Evolutionary conservation across 2,797 vertebrate species (phyloP), one percentile per base, ranked within the genome.

Genomic region (Erithacus rubecula): DNA sequence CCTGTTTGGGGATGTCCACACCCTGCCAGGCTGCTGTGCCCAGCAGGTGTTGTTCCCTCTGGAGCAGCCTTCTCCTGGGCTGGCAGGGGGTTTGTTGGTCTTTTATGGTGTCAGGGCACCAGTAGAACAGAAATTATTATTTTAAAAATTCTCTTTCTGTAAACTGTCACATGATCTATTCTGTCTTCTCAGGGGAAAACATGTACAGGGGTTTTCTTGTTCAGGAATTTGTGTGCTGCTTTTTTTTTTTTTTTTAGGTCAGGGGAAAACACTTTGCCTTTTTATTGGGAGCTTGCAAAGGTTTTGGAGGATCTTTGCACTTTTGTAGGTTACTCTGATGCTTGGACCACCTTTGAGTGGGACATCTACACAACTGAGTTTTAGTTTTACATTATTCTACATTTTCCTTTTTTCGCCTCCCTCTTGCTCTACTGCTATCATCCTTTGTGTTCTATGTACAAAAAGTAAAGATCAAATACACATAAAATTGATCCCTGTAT

Each of bases 341-440:
- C 52, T 34, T 29, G 39, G 47, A 14, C 44, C 52, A 11, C 32
- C 24, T 90, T 39, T 67, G 56, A 62, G 30, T 20, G 32, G 20
- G 11, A 46, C 16, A 39, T 36, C 29, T 59, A 36, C 24, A 14
- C n/a, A 55, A 11, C 0, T 37, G 30, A 63, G 22, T 79, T 89
- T 76, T 36, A 44, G 3, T 36, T 77, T 36, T 63, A 34, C 7
- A 1, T 68, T 64, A 29, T 34, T 10, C 12, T 49, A 5, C 13
- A 8, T 59, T 71, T 71, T 53, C 27, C n/a, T 79, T 53, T 32
- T 32, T n/a, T 5, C 47, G 3, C 41, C 29, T 32, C 5, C 26
- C 21, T 29, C 12, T 8, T 29, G 12, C 9, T 6, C 34, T 41
- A 3, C 17, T 1, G 1, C n/a, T 52, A 1, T 30, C 10, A 19